A percentile compares a stretch with the other conserved stretches of the same genome.
These are phyloP conservation scores for Peromyscus nudipes DNA, from an alignment of 2,797 vertebrate genomes.

Conservation along the genomic window DNA sequence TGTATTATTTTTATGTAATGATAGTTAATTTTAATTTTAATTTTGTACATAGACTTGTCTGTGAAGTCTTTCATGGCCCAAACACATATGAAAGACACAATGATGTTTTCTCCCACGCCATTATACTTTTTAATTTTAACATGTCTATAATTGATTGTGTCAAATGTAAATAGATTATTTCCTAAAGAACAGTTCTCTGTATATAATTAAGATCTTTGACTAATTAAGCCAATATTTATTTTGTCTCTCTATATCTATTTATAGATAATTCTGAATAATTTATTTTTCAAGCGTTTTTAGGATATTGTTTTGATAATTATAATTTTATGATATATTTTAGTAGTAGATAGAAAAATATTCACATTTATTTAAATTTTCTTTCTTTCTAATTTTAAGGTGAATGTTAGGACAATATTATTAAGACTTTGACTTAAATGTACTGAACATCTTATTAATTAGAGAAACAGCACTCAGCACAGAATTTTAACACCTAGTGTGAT, in stretches of 20 bases:
- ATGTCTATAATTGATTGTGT: not conserved
- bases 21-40: not conserved
- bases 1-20: not conserved
- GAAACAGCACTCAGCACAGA: not conserved
- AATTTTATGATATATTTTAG: constrained; percentile 15
- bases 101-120: not conserved
- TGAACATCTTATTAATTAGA: constrained; percentile 12
- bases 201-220: not conserved
- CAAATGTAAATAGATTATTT: constrained; percentile 3
- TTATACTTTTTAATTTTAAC: constrained; percentile 24
- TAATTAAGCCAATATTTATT: constrained; percentile 2
- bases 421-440: constrained; percentile 24
- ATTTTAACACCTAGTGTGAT: not conserved
- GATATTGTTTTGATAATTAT: constrained; percentile 10
- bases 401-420: constrained; percentile 1
- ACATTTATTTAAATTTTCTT: constrained; percentile 9
- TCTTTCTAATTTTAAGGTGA: constrained; percentile 49
- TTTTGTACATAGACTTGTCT: not conserved
- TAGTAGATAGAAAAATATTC: not conserved
- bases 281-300: not conserved
- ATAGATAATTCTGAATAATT: constrained; percentile 1
- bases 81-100: not conserved
- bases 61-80: not conserved
- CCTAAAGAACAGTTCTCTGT: not conserved
- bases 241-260: not conserved